These are phyloP conservation scores for Rhodophaea formosa DNA, from an alignment of 2,888 invertebrate species.

Conservation along the genomic window DNA sequence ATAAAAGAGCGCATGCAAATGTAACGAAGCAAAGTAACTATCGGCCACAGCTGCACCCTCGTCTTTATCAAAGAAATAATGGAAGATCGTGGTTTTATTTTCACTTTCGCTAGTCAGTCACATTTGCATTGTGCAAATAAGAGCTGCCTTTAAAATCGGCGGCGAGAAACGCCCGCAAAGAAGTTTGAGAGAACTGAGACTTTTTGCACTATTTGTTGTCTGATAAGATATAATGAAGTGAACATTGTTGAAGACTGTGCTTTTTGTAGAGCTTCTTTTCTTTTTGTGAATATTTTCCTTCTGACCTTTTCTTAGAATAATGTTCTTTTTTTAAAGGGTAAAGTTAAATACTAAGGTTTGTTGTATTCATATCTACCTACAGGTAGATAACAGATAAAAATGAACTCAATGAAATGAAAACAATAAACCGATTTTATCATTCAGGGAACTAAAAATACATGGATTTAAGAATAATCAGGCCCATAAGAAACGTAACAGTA, in stretches of 20 bases:
- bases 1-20: constrained; percentile 50
- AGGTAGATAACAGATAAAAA: too few relatives aligned
- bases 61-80: constrained; percentile 64
- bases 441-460: too few relatives aligned
- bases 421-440: too few relatives aligned
- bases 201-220: constrained; percentile 1
- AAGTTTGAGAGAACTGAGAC: neutral
- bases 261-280: neutral
- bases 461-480: too few relatives aligned
- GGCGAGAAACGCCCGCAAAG: constrained; percentile 35
- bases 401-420: too few relatives aligned
- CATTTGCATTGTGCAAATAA: constrained; percentile 61
- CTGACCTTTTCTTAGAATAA: neutral
- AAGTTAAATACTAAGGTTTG: too few relatives aligned
- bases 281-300: neutral
- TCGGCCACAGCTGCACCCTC: constrained; percentile 65
- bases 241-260: neutral
- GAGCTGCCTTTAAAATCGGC: constrained; percentile 43
- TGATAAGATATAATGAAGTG: neutral
- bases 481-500: too few relatives aligned
- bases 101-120: constrained; percentile 47
- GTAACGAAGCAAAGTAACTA: constrained; percentile 54
- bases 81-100: constrained; percentile 53
- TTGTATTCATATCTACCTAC: too few relatives aligned
- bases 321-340: neutral